Base-by-base conservation (phyloP, 2,888 invertebrate species). In the Drosophila lacicola region DNA sequence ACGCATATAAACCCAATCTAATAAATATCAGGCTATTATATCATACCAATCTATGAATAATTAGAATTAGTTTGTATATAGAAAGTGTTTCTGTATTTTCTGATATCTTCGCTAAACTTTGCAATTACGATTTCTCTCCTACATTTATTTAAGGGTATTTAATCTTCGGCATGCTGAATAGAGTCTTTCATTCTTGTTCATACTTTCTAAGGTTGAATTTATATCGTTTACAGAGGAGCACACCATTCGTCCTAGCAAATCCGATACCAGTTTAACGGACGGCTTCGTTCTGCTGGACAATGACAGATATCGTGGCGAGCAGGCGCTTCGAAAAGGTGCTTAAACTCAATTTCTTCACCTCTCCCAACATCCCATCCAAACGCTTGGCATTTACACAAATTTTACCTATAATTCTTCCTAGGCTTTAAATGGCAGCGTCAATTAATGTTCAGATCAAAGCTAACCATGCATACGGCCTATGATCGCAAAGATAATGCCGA, bases 381-480 rank as follows among this genome's bases (percentile, higher is more conserved):
- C 2, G 37, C 50, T 45, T 45, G 6, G 50, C 45, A n/a, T 37
- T 8, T n/a, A 34, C 34, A 62, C 46, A 49, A 37, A 74, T 46
- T 10, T 5, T 3, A 42, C 62, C 10, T 42, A 10, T 29, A 6
- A 17, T 54, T n/a, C 46, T 54, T n/a, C 46, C 33, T 17, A 94
- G 96, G 97, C 55, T 96, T 97, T 91, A 95, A 95, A 86, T 99
- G 99, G 99, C 96, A 96, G 91, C 95, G 98, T 64, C 98, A 98
- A 90, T 93, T 99, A 78, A 96, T 98, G 67, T 97, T 98, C 91
- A 95, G 98, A 90, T 98, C 98, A 91, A 98, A 98, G 93, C 93
- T 99, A 81, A 99, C 98, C 13, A 98, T 99, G 98, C 98, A 98
- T 92, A 98, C 98, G 61, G 98, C 98, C 64, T 98, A 97, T 93